Conservation (phyloP, 2,888 invertebrate genomes). For the Drosophila formosana region DNA sequence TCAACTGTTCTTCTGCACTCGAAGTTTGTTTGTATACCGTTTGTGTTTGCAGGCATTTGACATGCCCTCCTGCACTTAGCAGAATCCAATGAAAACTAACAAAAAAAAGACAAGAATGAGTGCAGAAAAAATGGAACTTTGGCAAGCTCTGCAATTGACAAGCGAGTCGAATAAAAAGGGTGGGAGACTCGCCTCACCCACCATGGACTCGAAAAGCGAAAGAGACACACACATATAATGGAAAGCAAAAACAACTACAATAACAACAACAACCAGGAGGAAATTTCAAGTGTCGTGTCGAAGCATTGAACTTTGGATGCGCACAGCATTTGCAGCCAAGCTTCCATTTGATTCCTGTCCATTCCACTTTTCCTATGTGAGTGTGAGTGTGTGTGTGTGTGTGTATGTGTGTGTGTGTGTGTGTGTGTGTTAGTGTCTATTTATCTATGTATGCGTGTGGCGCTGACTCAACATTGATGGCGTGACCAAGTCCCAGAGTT, state of each 20-base stretch:
- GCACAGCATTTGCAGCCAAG: slow-evolving; percentile 26
- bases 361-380: slow-evolving; percentile 3
- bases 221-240: slow-evolving; percentile 12
- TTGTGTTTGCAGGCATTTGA: slow-evolving; percentile 44
- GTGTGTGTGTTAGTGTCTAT: not conserved
- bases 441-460: slow-evolving; percentile 1
- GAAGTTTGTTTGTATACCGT: slow-evolving; percentile 30
- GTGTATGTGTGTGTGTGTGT: not conserved
- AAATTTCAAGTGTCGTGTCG: slow-evolving; percentile 54
- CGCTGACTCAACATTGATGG: slow-evolving; percentile 21
- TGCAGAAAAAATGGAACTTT: slow-evolving; percentile 25
- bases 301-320: slow-evolving; percentile 59
- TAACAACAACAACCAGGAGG: slow-evolving; percentile 28
- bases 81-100: slow-evolving; percentile 16
- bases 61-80: slow-evolving; percentile 42
- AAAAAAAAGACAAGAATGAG: not conserved
- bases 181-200: not conserved
- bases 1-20: slow-evolving; percentile 8
- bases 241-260: not conserved
- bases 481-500: slow-evolving; percentile 30
- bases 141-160: slow-evolving; percentile 59
- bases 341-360: slow-evolving; percentile 22
- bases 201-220: not conserved
- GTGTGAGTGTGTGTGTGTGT: not conserved
- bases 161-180: slow-evolving; percentile 18